Percentiles rank a stretch among this genome's conserved stretches.
Conservation (phyloP, 2,888 invertebrate genomes). For the Lottia scabra region DNA sequence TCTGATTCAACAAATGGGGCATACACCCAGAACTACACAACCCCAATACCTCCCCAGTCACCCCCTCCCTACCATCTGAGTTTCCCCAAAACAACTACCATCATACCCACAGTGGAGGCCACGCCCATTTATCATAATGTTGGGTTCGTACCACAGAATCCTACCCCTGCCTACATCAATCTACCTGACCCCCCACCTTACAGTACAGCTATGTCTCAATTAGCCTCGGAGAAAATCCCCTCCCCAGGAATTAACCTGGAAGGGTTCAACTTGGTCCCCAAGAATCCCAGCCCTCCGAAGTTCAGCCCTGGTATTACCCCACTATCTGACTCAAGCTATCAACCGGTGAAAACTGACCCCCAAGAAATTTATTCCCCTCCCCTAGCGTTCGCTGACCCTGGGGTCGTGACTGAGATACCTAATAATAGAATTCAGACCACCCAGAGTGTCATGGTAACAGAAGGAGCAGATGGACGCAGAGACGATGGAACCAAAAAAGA, state of each 20-base stretch:
- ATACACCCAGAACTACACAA: too few species aligned
- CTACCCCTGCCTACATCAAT: not conserved
- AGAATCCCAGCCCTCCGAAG: not conserved
- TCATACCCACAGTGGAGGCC: not conserved
- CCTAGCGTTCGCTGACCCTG: slow-evolving; percentile 41
- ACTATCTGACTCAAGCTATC: slow-evolving; percentile 1
- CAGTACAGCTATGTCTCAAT: not conserved
- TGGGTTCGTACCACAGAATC: not conserved
- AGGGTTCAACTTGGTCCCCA: not conserved
- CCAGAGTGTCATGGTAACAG: slow-evolving; percentile 13
- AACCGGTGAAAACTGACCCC: slow-evolving; percentile 14
- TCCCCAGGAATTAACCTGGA: not conserved
- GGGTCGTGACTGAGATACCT: slow-evolving; percentile 27
- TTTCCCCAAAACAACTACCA: not conserved
- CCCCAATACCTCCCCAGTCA: not conserved
- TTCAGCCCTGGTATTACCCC: not conserved
- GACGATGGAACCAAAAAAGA: too few species aligned
- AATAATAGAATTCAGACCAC: slow-evolving; percentile 12
- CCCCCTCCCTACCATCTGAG: not conserved
- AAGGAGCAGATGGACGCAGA: too few species aligned
- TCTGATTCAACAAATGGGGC: too few species aligned
- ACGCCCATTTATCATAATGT: not conserved
- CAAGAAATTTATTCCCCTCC: slow-evolving; percentile 41
- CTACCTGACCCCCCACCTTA: not conserved
- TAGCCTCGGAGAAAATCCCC: not conserved